Conservation (phyloP, 2,113 vertebrate species). For the Heterotis niloticus region DNA sequence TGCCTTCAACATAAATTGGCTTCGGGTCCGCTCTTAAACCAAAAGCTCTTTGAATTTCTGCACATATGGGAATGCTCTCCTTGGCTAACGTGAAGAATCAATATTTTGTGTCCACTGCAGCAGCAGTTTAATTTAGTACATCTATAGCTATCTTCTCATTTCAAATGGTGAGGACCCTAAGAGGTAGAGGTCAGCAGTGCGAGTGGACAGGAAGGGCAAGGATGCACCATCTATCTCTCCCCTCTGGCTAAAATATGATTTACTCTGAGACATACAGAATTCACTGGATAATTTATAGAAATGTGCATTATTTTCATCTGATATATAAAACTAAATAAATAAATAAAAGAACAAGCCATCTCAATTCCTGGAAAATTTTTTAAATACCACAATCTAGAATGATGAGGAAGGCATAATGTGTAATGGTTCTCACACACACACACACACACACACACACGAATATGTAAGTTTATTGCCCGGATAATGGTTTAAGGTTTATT, state of each 20-base stretch:
- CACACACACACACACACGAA: no score
- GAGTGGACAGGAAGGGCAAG: not conserved
- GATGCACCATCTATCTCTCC: not conserved
- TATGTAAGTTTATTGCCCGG: no score
- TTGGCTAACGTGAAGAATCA: not conserved
- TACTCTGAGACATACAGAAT: no score
- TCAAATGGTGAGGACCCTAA: not conserved
- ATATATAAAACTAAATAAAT: no score
- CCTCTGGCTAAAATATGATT: not conserved
- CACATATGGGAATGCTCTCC: not conserved
- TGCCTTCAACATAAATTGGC: not conserved
- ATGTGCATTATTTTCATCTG: no score
- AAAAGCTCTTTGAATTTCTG: conserved; percentile 13
- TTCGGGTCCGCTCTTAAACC: not conserved
- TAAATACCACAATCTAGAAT: no score
- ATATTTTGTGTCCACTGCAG: not conserved
- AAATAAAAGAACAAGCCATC: no score
- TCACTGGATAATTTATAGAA: no score
- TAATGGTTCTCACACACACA: no score
- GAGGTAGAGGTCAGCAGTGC: not conserved
- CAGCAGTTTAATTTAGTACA: conserved; percentile 13
- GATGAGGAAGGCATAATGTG: no score
- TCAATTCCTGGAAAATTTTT: no score
- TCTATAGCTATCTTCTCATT: not conserved
- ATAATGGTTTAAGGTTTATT: no score